Evolutionary conservation across 2,888 invertebrate species (phyloP).

Genomic region (Sinohyriopsis cumingii): DNA sequence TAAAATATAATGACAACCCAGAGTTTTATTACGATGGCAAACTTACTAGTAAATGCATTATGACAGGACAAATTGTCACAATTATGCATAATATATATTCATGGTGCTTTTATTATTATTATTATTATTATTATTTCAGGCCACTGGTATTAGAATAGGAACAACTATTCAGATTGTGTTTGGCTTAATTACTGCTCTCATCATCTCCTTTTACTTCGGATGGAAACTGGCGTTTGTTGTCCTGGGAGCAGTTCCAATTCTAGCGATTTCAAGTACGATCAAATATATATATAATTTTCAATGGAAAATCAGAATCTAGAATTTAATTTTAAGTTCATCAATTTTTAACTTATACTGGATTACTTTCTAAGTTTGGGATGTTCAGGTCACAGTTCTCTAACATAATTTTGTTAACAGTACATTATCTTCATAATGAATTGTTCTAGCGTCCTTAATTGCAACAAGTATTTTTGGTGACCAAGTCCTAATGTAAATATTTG

Average conservation of each 20-base stretch:
- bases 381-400: too few relatives aligned
- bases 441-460: too few relatives aligned
- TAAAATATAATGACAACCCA: not conserved
- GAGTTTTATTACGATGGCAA: not conserved
- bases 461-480: too few relatives aligned
- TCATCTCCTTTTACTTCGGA: slow-evolving; percentile 73
- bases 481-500: too few relatives aligned
- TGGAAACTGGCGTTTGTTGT: slow-evolving; percentile 74
- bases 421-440: too few relatives aligned
- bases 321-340: too few relatives aligned
- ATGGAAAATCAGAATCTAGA: too few relatives aligned
- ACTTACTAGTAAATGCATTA: not conserved
- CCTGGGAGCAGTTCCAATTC: slow-evolving; percentile 71
- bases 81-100: too few relatives aligned
- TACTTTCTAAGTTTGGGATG: too few relatives aligned
- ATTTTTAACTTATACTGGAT: too few relatives aligned
- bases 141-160: slow-evolving; percentile 71
- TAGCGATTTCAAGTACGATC: slow-evolving; percentile 51
- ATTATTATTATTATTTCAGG: slow-evolving; percentile 52
- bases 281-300: too few relatives aligned
- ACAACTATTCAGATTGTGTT: slow-evolving; percentile 68
- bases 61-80: not conserved
- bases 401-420: too few relatives aligned
- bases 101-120: not conserved
- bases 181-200: slow-evolving; percentile 70